Percentiles rank a stretch among this genome's conserved stretches.
Evolutionary conservation across 2,797 vertebrate genomes (phyloP).

Genomic region (Euthynnus affinis): DNA sequence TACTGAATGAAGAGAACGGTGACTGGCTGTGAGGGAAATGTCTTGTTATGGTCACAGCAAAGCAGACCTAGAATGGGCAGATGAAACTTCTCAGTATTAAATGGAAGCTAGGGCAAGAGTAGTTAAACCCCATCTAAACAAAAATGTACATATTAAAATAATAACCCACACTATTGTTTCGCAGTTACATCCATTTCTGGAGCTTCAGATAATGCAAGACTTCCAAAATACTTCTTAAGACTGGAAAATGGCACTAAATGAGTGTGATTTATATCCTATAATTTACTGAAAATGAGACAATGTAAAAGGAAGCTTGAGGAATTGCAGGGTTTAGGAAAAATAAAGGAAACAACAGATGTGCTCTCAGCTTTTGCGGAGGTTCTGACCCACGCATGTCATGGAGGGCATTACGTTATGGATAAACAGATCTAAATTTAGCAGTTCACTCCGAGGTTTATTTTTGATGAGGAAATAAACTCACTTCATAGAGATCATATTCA

Average conservation of each 20-base stretch:
- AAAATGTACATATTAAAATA: not conserved
- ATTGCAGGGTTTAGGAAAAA: constrained; percentile 6
- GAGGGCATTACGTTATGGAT: not conserved
- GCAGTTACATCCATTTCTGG: not conserved
- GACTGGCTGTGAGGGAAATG: constrained; percentile 20
- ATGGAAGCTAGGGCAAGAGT: constrained; percentile 40
- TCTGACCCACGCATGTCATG: not conserved
- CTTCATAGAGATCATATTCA: not conserved
- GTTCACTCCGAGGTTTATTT: not conserved
- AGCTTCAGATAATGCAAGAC: not conserved
- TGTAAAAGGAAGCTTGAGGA: not conserved
- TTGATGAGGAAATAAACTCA: not conserved
- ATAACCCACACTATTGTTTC: not conserved
- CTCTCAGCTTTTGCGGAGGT: not conserved
- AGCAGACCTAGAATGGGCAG: constrained; percentile 51
- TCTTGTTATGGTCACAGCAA: constrained; percentile 36
- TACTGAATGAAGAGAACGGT: constrained; percentile 23
- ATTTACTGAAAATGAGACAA: not conserved
- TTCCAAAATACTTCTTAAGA: not conserved
- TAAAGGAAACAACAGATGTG: constrained; percentile 32
- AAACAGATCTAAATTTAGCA: not conserved
- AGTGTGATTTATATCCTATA: not conserved
- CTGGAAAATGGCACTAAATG: not conserved
- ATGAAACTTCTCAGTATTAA: not conserved
- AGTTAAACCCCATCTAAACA: not conserved